Base-by-base conservation (phyloP, 1,140 invertebrate genomes). In the Chymomyza costata region DNA sequence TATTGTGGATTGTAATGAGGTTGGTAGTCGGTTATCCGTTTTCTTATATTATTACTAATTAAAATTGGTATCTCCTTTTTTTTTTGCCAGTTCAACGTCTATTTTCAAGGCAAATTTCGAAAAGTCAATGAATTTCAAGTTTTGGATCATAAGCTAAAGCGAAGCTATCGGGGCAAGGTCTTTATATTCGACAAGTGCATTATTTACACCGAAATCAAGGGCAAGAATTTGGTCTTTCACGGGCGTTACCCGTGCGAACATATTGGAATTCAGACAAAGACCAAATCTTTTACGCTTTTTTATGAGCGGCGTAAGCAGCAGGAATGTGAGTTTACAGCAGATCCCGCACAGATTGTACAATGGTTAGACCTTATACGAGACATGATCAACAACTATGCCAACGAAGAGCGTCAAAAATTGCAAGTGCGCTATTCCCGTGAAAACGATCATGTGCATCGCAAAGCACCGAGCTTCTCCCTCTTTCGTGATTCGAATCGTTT, bases 101-200 rank as follows among this genome's bases (percentile, higher is more conserved):
- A 74, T 30, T 81, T 81, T 13, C 84, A 86, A 60, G 84, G 84
- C 34, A 84, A 85, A 49, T 85, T 86, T 35, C 65, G 65, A 1
- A 84, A 83, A 53, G 80, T 81, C 1, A 81, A 61, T 57, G 71
- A 85, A 38, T 86, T 85, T 30, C 60, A 83, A 17, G 61, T 84
- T 13, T 28, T 41, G 31, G 84, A 85, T 44, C 57, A 71, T 25
- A 76, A 63, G 19, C 31, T 59, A 0, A 82, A 82, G 39, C 70
- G 84, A 3, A 70, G 40, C 35, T 85, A 83, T 44, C 62, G 69
- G 5, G 68, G 51, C 43, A 85, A 84, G 41, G 82, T 82, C 0
- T 85, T 85, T n/a, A 83, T 85, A 3, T 85, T 85, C 37, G 84
- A 85, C 43, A 85, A 83, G 49, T 85, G 80, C 54, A 71, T 85